Evolutionary conservation across 1,140 invertebrate genomes (phyloP), one percentile per base, ranked within the genome.

Genomic region (Ceratina calcarata): DNA sequence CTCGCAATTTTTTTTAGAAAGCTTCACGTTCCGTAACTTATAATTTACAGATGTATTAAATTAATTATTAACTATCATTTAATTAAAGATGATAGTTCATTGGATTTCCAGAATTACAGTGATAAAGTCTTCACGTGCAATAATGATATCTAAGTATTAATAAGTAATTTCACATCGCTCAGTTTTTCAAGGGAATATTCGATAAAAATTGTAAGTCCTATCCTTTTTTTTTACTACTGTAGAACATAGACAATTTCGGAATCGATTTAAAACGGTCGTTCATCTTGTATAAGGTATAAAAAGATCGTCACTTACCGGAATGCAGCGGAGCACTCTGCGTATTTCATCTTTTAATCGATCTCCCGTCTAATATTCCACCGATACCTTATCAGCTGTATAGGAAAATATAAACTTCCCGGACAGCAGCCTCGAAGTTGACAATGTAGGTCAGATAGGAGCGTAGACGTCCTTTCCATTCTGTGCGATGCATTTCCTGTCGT

Each of bases 401-500:
- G 10, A 51, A 68, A 68, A 27, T 69, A 55, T 69, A 69, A 69
- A 69, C 51, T 69, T 69, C 13, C 24, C 51, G 7, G 18, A 0
- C 18, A 7, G 0, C 2, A 55, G 24, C 3, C 22, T 27, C 49
- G 22, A 53, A 53, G 51, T 69, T 53, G 67, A 69, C 51, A 32
- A 69, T 69, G 22, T 32, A 53, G 67, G 67, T 55, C 67, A 69
- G 22, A 69, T 55, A 69, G 22, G 24, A 69, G 18, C 51, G 16
- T 10, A 20, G 22, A 53, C 49, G 66, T 27, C 22, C 51, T 16
- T 27, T 27, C 67, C 27, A 69, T 69, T 27, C 67, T 69, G 51
- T 20, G 45, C 66, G 22, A 68, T 68, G 22, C 66, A 68, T 53
- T 68, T 68, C 66, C 66, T 68, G 51, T 68, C 67, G 67, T 16